Evolutionary conservation across 2,797 vertebrate species (phyloP).

Genomic region (Chloroceryle inda): DNA sequence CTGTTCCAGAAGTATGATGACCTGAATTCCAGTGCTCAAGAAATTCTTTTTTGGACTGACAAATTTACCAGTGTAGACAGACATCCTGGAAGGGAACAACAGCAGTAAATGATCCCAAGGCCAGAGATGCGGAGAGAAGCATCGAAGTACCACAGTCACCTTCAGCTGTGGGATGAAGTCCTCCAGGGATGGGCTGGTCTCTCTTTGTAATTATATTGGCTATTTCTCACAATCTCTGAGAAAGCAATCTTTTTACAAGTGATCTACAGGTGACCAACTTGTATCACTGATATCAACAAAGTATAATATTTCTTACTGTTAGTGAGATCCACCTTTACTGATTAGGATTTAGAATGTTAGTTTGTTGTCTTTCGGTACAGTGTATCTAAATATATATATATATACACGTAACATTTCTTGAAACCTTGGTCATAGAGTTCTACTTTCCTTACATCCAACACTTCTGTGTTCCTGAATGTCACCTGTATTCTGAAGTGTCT

Average conservation of each 20-base stretch:
- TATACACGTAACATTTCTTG: background rate
- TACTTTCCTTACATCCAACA: background rate
- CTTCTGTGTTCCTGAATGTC: background rate
- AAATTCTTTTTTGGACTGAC: background rate
- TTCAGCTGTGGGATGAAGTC: background rate
- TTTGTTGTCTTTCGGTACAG: background rate
- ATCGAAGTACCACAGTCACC: fast-evolving
- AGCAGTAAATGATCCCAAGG: background rate
- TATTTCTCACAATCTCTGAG: background rate
- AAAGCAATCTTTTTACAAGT: background rate
- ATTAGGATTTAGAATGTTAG: background rate
- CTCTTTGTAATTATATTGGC: too few species aligned
- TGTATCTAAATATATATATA: too few species aligned
- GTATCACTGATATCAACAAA: background rate
- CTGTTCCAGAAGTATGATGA: background rate
- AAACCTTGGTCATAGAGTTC: background rate
- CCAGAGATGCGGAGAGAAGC: background rate
- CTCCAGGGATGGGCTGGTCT: fast-evolving
- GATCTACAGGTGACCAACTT: background rate
- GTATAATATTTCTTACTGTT: background rate
- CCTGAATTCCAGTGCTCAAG: fast-evolving
- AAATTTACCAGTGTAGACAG: background rate
- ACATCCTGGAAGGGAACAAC: fast-evolving
- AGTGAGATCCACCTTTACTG: background rate
- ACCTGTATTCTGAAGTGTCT: background rate